These are phyloP conservation scores for Melieria omissa DNA, from an alignment of 2,888 invertebrate species.

Conservation along the genomic window DNA sequence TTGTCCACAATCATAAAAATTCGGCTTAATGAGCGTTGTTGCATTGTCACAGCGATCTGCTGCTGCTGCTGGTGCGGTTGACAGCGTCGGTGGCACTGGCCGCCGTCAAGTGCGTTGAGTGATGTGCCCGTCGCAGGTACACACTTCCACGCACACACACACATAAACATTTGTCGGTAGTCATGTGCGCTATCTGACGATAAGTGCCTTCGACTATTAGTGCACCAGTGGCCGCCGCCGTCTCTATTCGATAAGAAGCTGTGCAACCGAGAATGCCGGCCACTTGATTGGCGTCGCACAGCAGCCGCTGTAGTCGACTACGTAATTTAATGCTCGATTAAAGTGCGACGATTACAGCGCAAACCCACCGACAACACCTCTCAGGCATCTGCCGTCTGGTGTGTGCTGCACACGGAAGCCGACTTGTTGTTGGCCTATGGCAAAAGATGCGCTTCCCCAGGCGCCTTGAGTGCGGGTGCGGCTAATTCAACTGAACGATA, in stretches of 20 bases:
- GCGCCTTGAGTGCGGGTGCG: neutral
- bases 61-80: neutral
- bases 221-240: too few species aligned
- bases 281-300: conserved; percentile 33
- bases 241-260: too few species aligned
- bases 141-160: conserved; percentile 6
- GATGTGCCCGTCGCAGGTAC: conserved; percentile 32
- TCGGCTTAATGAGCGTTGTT: conserved; percentile 37
- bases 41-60: conserved; percentile 14
- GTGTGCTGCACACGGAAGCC: conserved; percentile 18
- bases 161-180: conserved; percentile 3
- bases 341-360: conserved; percentile 25
- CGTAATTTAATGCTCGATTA: conserved; percentile 33
- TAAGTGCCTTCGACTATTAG: neutral
- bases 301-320: neutral
- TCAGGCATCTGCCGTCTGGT: neutral
- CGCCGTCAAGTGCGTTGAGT: conserved; percentile 34
- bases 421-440: conserved; percentile 23
- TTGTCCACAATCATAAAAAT: conserved; percentile 29
- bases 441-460: conserved; percentile 17
- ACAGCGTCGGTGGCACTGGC: neutral
- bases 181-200: conserved; percentile 11
- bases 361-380: neutral
- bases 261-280: conserved; percentile 8
- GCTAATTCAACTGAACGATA: too few species aligned